phyloP scores from a whole-genome alignment of 2,888 invertebrate genomes.

The Bruchidius siliquastri region DNA sequence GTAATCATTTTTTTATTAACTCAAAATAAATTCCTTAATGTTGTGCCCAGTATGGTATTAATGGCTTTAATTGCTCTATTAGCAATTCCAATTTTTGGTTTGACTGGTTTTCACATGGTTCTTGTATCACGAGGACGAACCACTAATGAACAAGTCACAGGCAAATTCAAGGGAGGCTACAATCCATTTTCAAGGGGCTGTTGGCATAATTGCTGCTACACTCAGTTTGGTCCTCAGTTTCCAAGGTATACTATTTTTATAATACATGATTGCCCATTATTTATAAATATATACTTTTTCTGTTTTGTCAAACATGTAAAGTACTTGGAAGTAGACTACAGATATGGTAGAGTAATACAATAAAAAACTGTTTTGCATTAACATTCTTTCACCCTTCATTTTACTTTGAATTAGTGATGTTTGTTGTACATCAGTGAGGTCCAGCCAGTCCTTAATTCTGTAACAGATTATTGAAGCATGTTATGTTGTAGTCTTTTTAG shows the following conservation, averaged over 20 bases:
- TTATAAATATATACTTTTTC: too few relatives aligned
- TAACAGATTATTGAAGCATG: too few relatives aligned
- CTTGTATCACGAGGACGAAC: slow-evolving; percentile 94
- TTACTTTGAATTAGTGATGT: too few relatives aligned
- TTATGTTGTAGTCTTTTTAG: neutral
- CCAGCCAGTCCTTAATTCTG: too few relatives aligned
- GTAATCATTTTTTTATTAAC: too few relatives aligned
- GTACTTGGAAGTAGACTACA: too few relatives aligned
- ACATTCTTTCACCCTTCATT: too few relatives aligned
- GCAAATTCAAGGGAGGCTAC: slow-evolving; percentile 97
- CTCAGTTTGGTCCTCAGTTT: slow-evolving; percentile 94
- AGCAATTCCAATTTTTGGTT: slow-evolving; percentile 93
- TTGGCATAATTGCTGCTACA: slow-evolving; percentile 90
- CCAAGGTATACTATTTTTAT: slow-evolving; percentile 78
- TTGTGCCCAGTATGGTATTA: slow-evolving; percentile 68
- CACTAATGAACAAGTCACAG: slow-evolving; percentile 99
- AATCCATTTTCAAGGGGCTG: slow-evolving; percentile 98
- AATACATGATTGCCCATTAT: too few relatives aligned
- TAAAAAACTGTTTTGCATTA: too few relatives aligned
- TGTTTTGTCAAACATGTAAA: too few relatives aligned
- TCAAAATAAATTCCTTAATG: slow-evolving; percentile 17
- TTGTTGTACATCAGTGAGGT: too few relatives aligned
- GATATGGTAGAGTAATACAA: too few relatives aligned
- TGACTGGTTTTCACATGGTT: slow-evolving; percentile 97
- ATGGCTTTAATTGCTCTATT: slow-evolving; percentile 89